Base-by-base conservation (phyloP, 1,140 invertebrate genomes). In the Portunus trituberculatus region DNA sequence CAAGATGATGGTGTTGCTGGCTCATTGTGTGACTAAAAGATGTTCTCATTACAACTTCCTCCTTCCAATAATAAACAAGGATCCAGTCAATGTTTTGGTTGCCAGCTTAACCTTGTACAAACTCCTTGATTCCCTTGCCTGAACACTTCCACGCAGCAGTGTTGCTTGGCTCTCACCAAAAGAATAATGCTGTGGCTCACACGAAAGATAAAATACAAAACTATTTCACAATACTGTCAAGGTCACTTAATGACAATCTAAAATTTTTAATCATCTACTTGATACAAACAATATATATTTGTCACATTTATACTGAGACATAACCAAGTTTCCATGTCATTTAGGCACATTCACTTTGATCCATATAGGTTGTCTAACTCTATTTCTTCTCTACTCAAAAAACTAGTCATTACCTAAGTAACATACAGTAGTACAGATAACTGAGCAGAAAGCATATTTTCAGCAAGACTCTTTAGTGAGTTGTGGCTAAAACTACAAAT, bases 301-400 rank as follows among this genome's bases (percentile, higher is more conserved):
- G 67, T 76, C 67, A 76, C 67, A 76, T 76, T 7, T 76, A 76
- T 76, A 76, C 67, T n/a, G 67, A 76, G 67, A 76, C 67, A 76
- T 76, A 76, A 76, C 67, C 67, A 76, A 76, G 67, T 76, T 76
- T n/a, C 67, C 67, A 76, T n/a, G 6, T 76, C 67, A n/a, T 76
- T 76, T 76, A 76, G 67, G 67, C 67, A 76, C 67, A 76, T 76
- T 76, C n/a, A 76, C 67, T 76, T 76, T 76, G 67, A 76, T 76
- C 67, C 67, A 76, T 76, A 76, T 20, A 76, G 67, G 67, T 76
- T n/a, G 67, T 76, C 67, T 76, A 76, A n/a, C 16, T 20, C 67
- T 76, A 76, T 76, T 76, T 76, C 67, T 76, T 76, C 20, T 25
- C 25, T 76, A n/a, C 67, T 76, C 67, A 76, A 59, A 59, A 59